These are phyloP conservation scores for Penaeus vannamei DNA, from an alignment of 1,140 invertebrate genomes.

Conservation along the genomic window DNA sequence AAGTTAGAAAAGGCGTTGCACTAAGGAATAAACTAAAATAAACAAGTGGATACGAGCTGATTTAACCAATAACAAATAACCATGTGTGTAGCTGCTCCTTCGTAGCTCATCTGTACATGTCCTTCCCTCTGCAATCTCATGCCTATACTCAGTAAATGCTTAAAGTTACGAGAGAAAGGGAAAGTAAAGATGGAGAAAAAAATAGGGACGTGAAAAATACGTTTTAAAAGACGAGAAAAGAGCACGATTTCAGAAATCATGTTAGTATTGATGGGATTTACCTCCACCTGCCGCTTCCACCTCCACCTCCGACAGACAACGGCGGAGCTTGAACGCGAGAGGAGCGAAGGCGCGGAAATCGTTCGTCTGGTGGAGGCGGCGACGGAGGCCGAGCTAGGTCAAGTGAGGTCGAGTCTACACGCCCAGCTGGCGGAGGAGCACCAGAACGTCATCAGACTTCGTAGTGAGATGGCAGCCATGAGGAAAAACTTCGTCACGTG, in stretches of 20 bases:
- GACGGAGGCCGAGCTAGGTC: constrained; percentile 60
- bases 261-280: neutral
- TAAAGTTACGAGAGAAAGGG: no score
- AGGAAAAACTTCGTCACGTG: constrained; percentile 49
- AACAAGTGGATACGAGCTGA: no score
- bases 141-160: no score
- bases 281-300: neutral
- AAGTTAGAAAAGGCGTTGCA: no score
- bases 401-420: constrained; percentile 52
- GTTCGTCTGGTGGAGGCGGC: constrained; percentile 64
- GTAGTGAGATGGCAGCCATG: constrained; percentile 42
- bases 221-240: no score
- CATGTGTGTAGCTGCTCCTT: no score
- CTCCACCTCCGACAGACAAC: constrained; percentile 22
- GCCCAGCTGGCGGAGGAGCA: constrained; percentile 59
- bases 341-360: constrained; percentile 48
- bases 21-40: no score
- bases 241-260: neutral
- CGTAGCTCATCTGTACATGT: no score
- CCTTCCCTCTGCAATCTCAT: no score
- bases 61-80: no score
- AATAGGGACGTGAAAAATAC: neutral
- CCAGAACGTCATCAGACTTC: constrained; percentile 45
- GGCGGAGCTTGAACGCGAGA: constrained; percentile 52
- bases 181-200: no score